Conservation (phyloP, 2,797 vertebrate species). For the Molossus molossus region DNA sequence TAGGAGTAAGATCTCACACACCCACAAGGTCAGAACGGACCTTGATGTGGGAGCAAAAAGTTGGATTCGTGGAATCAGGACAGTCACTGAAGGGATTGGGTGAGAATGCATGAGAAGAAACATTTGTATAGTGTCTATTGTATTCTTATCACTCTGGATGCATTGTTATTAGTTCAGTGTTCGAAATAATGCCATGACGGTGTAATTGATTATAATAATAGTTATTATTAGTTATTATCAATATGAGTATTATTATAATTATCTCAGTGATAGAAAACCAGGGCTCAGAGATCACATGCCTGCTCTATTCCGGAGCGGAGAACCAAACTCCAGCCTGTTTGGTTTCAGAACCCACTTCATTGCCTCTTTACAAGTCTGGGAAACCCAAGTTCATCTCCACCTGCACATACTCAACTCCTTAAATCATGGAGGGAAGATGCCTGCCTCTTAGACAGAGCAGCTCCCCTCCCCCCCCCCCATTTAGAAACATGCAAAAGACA, state of each 20-base stretch:
- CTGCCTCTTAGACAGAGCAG: not conserved
- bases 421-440: not conserved
- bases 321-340: not conserved
- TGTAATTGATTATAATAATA: not conserved
- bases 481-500: constrained; percentile 18
- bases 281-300: not conserved
- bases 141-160: not conserved
- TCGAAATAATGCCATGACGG: constrained; percentile 32
- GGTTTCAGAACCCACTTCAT: not conserved
- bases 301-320: not conserved
- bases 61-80: not conserved
- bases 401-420: not conserved
- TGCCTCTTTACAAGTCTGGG: not conserved
- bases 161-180: constrained; percentile 14
- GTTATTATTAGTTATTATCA: not conserved
- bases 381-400: not conserved
- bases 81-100: not conserved
- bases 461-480: not conserved
- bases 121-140: not conserved
- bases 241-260: not conserved
- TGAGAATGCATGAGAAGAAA: not conserved
- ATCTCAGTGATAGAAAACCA: not conserved
- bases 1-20: not conserved
- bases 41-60: not conserved
- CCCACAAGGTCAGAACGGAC: not conserved